Evolutionary conservation across 2,797 vertebrate genomes (phyloP).

Genomic region (Mormyrus hasselquistii): DNA sequence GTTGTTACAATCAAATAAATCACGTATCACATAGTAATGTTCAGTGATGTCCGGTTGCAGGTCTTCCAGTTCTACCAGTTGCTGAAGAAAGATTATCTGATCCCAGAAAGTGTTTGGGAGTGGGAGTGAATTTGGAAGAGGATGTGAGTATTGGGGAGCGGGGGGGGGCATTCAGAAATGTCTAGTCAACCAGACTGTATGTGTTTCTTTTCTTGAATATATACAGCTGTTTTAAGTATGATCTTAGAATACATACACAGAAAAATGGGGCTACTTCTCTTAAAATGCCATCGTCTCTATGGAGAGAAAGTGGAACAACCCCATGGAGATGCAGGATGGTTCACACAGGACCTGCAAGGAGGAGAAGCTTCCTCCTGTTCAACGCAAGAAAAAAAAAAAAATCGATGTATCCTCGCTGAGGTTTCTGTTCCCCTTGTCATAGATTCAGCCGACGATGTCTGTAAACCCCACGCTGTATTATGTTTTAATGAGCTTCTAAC

Average conservation of each 20-base stretch:
- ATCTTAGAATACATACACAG: not conserved
- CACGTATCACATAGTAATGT: not conserved
- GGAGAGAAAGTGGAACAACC: not conserved
- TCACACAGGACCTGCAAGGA: constrained; percentile 1
- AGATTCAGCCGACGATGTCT: not conserved
- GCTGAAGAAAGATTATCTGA: not conserved
- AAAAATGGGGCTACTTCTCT: not conserved
- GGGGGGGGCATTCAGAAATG: not conserved
- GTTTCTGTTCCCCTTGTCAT: not conserved
- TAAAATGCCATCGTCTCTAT: not conserved
- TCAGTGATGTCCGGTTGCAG: not conserved
- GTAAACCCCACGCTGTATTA: not conserved
- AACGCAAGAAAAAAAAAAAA: not conserved
- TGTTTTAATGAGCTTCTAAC: not conserved
- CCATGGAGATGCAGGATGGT: not conserved
- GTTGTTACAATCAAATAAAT: not conserved
- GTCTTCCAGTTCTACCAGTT: not conserved
- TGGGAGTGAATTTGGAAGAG: not conserved
- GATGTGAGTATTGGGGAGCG: not conserved
- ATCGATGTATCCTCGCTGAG: too few relatives aligned
- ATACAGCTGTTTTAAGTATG: not conserved
- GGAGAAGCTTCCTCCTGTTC: not conserved
- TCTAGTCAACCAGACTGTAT: not conserved
- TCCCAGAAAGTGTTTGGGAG: not conserved
- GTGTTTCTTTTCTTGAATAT: not conserved